Evolutionary conservation across 2,797 vertebrate species (phyloP).

Genomic region (Otolemur crassicaudatus): DNA sequence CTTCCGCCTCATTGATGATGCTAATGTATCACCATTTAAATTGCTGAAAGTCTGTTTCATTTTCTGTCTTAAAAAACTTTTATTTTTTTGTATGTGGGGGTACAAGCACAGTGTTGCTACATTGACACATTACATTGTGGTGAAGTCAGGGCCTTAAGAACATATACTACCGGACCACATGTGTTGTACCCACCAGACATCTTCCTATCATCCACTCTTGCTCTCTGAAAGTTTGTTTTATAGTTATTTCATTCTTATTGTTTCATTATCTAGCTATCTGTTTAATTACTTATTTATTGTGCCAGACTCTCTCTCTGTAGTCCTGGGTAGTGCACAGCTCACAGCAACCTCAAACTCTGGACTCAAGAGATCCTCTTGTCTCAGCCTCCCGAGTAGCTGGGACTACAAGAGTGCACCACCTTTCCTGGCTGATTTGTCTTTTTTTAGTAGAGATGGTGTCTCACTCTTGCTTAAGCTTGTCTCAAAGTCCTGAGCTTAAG

Average conservation of each 20-base stretch:
- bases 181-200: not conserved
- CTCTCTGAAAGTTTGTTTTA: constrained; percentile 20
- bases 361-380: too few species aligned
- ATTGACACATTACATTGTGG: not conserved
- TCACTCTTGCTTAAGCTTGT: too few species aligned
- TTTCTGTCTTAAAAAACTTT: not conserved
- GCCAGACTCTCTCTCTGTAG: too few species aligned
- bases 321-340: too few species aligned
- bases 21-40: not conserved
- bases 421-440: too few species aligned
- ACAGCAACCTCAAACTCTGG: too few species aligned
- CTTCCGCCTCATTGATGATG: not conserved
- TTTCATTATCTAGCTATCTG: not conserved
- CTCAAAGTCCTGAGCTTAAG: too few species aligned
- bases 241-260: not conserved
- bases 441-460: too few species aligned
- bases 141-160: not conserved
- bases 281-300: too few species aligned
- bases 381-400: too few species aligned
- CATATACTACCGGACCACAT: not conserved
- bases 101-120: not conserved
- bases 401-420: too few species aligned
- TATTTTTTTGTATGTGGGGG: not conserved
- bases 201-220: not conserved
- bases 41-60: constrained; percentile 22